These are phyloP conservation scores for Clistopyga incitator DNA, from an alignment of 2,888 invertebrate genomes.

Conservation along the genomic window DNA sequence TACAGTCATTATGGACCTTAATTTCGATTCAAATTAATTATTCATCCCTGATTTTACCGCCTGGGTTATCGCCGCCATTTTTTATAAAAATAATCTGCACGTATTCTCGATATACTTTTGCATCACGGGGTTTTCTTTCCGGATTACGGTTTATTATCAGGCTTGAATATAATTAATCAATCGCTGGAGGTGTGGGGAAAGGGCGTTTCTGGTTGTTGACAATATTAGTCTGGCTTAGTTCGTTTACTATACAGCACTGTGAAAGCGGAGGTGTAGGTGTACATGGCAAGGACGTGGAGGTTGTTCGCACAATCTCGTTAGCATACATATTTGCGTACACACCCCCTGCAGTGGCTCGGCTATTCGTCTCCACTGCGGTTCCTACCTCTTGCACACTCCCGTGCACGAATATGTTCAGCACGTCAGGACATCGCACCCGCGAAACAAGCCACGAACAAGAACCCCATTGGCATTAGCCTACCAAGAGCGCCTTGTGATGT, in stretches of 20 bases:
- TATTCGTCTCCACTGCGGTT: slow-evolving; percentile 26
- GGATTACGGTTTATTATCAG: slow-evolving; percentile 57
- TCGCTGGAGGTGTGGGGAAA: slow-evolving; percentile 20
- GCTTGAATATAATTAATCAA: slow-evolving; percentile 66
- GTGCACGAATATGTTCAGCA: slow-evolving; percentile 64
- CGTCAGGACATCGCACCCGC: slow-evolving; percentile 59
- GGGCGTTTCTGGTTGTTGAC: slow-evolving; percentile 59
- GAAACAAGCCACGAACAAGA: slow-evolving; percentile 69
- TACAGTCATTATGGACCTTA: too few species aligned
- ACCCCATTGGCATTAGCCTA: slow-evolving; percentile 63
- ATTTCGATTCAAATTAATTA: too few species aligned
- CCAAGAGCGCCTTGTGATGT: background rate
- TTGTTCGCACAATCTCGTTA: slow-evolving; percentile 69
- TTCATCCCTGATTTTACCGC: too few species aligned
- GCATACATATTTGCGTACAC: slow-evolving; percentile 71
- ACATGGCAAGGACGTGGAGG: slow-evolving; percentile 59
- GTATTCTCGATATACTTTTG: too few species aligned
- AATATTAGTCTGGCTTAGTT: slow-evolving; percentile 65
- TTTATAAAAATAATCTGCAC: too few species aligned
- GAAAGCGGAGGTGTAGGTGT: slow-evolving; percentile 50
- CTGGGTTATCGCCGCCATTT: background rate
- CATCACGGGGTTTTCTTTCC: background rate
- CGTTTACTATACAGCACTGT: background rate
- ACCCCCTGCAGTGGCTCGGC: slow-evolving; percentile 59
- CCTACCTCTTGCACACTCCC: slow-evolving; percentile 15